Conservation (phyloP, 2,113 vertebrate genomes). For the Austrofundulus limnaeus region DNA sequence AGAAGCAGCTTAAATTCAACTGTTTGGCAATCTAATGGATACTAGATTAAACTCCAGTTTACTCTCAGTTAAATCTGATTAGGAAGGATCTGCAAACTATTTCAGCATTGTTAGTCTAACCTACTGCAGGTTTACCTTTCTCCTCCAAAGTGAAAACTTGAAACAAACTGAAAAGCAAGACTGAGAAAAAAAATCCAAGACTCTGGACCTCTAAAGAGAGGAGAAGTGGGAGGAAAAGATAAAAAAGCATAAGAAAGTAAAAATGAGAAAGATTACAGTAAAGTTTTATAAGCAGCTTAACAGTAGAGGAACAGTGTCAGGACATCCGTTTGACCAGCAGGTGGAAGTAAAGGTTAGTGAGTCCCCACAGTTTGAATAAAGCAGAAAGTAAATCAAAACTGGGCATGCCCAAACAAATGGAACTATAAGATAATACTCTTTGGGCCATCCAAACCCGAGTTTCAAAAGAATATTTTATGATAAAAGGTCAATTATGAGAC, state of each 20-base stretch:
- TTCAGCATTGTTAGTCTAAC: conserved; percentile 12
- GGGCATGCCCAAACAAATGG: too few relatives aligned
- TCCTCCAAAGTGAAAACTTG: conserved; percentile 81
- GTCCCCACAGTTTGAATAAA: not conserved
- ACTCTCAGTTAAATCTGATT: too few relatives aligned
- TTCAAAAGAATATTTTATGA: too few relatives aligned
- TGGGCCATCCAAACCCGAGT: too few relatives aligned
- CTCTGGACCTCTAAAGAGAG: conserved; percentile 73
- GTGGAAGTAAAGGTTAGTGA: conserved; percentile 12
- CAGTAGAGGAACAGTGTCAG: not conserved
- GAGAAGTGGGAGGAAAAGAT: not conserved
- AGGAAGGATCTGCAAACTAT: not conserved
- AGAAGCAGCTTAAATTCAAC: not conserved
- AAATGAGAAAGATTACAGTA: too few relatives aligned
- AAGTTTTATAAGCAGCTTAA: not conserved
- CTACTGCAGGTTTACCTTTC: conserved; percentile 78
- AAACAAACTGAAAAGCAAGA: conserved; percentile 84
- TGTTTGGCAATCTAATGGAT: not conserved
- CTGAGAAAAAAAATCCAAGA: conserved; percentile 81
- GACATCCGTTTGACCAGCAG: conserved; percentile 20
- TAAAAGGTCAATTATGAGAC: too few relatives aligned
- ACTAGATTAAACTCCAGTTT: not conserved
- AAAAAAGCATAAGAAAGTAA: not conserved
- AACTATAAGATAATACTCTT: too few relatives aligned
- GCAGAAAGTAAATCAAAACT: too few relatives aligned